Percentiles rank a stretch among this genome's conserved stretches.
These are phyloP conservation scores for Leptopilina syphax DNA, from an alignment of 2,888 invertebrate genomes.

Conservation along the genomic window DNA sequence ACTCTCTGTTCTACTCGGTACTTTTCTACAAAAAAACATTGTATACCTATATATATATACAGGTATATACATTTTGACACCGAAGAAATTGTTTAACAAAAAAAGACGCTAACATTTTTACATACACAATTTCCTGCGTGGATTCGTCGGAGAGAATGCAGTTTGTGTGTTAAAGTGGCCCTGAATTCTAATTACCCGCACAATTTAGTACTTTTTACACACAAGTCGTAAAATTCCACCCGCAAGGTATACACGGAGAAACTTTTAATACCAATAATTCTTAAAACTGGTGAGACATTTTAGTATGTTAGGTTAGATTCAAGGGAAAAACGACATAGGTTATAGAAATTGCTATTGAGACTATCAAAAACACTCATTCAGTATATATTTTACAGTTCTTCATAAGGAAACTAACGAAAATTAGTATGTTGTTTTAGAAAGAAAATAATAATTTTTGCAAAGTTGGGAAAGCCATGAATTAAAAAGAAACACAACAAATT, in stretches of 20 bases:
- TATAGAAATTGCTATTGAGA: too few relatives aligned
- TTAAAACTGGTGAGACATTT: too few relatives aligned
- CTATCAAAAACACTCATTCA: too few relatives aligned
- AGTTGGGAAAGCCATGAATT: too few relatives aligned
- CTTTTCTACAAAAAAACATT: background rate
- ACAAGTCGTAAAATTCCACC: constrained; percentile 16
- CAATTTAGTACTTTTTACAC: constrained; percentile 6
- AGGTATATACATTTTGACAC: background rate
- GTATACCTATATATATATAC: background rate
- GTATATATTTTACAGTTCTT: too few relatives aligned
- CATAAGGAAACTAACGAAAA: too few relatives aligned
- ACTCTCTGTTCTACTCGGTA: background rate
- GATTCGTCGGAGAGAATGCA: background rate
- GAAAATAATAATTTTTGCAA: too few relatives aligned
- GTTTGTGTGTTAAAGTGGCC: constrained; percentile 11
- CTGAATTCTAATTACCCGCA: constrained; percentile 18
- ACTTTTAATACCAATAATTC: too few relatives aligned
- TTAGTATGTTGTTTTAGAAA: too few relatives aligned
- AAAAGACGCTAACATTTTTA: background rate
- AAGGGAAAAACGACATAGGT: too few relatives aligned
- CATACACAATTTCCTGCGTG: constrained; percentile 9
- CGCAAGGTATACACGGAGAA: background rate
- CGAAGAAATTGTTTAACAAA: constrained; percentile 5
- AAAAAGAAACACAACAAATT: too few relatives aligned
- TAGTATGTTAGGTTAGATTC: too few relatives aligned